Percentiles rank a stretch among this genome's conserved stretches.
phyloP scores from a whole-genome alignment of 2,797 vertebrate genomes.

The Silurus aristotelis region DNA sequence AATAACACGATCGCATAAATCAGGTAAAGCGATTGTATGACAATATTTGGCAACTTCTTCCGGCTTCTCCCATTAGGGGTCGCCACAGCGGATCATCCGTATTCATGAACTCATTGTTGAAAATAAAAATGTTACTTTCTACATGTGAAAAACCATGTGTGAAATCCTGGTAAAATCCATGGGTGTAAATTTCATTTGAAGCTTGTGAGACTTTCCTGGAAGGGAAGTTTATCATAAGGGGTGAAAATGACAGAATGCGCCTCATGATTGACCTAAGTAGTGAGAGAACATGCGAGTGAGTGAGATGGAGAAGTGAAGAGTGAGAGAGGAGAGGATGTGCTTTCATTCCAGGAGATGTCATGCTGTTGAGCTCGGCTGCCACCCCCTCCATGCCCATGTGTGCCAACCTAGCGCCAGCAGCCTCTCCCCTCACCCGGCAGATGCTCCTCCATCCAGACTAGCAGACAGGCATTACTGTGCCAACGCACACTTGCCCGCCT shows the following conservation, averaged over 20 bases:
- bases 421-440: conserved; percentile 87
- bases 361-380: conserved; percentile 86
- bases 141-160: background rate
- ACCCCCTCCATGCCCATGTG: conserved; percentile 65
- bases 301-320: conserved; percentile 24
- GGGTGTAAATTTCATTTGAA: background rate
- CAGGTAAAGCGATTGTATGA: background rate
- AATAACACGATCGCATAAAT: background rate
- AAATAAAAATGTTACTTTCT: background rate
- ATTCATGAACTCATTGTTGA: background rate
- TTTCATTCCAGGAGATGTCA: conserved; percentile 97
- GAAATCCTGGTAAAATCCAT: background rate
- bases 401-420: conserved; percentile 70
- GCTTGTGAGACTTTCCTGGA: background rate
- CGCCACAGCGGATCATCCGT: no score
- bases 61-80: no score
- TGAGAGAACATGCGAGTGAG: conserved; percentile 13
- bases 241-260: background rate
- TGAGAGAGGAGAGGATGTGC: conserved; percentile 43
- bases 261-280: conserved; percentile 22
- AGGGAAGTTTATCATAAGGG: background rate
- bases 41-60: background rate
- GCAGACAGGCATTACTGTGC: conserved; percentile 76
- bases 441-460: conserved; percentile 90
- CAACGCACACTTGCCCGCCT: conserved; percentile 66